These are phyloP conservation scores for Globia sparganii DNA, from an alignment of 2,888 invertebrate species.

Conservation along the genomic window DNA sequence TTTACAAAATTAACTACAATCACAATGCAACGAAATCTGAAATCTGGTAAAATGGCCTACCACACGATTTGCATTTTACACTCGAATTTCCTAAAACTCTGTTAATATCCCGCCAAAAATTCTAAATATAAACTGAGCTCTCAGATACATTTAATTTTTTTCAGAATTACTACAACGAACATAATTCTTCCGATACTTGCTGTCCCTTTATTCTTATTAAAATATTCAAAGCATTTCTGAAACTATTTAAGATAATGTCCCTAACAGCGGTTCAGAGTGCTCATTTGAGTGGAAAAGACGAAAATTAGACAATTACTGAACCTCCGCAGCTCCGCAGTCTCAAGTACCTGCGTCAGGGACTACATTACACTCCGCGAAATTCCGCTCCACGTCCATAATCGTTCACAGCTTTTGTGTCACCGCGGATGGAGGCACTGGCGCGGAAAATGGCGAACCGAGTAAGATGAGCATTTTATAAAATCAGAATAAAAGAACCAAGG, in stretches of 20 bases:
- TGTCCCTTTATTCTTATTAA: slow-evolving; percentile 49
- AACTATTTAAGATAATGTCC: slow-evolving; percentile 62
- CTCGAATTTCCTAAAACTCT: neutral
- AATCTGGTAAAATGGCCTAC: slow-evolving; percentile 3
- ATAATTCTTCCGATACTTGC: slow-evolving; percentile 49
- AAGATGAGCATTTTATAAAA: slow-evolving; percentile 64
- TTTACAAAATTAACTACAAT: neutral
- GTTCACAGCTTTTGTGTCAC: slow-evolving; percentile 73
- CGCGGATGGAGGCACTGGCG: slow-evolving; percentile 68
- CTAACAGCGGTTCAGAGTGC: slow-evolving; percentile 57
- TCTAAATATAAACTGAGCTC: slow-evolving; percentile 24
- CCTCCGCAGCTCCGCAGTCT: slow-evolving; percentile 51
- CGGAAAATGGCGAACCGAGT: slow-evolving; percentile 74
- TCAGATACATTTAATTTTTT: slow-evolving; percentile 43
- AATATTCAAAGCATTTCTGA: slow-evolving; percentile 48
- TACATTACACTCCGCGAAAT: slow-evolving; percentile 68
- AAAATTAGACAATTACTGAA: slow-evolving; percentile 71
- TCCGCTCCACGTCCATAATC: slow-evolving; percentile 72
- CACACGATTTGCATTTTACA: slow-evolving; percentile 20
- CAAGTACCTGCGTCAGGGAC: slow-evolving; percentile 61
- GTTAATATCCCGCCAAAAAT: slow-evolving; percentile 10
- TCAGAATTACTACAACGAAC: slow-evolving; percentile 33
- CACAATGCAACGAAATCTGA: neutral
- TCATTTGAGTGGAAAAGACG: slow-evolving; percentile 65
- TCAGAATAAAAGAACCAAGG: slow-evolving; percentile 52